Evolutionary conservation across 2,888 invertebrate genomes (phyloP), one percentile per base, ranked within the genome.

Genomic region (Trichopoda pennipes): DNA sequence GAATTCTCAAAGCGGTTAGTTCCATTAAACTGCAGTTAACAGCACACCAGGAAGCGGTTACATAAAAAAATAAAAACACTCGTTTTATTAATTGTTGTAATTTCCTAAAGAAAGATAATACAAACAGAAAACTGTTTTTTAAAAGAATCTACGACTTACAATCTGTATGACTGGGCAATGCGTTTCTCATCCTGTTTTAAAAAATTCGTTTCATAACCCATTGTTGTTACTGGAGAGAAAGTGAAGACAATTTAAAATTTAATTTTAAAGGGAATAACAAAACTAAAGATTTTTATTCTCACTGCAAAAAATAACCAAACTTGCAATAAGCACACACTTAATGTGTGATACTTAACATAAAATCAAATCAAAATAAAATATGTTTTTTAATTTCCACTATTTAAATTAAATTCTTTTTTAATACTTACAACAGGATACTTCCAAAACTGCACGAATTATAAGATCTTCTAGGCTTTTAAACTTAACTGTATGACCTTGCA

Each of bases 181-280:
- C 87, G 85, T 4, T 87, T 87, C n/a, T 86, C 86, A 83, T 90
- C 90, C 12, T 87, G 84, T 80, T 88, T 85, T 2, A 89, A 87
- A 60, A 90, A 90, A 83, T 87, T 87, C 3, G 88, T 89, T 80
- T 88, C 88, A 2, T 89, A 89, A 56, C 90, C 90, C 90, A 90
- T 90, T 44, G 89, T 89, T 66, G 90, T 90, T 83, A 88, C 90
- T 90, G 81, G 0, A 16, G 35, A 23, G 7, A 21, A 35, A 58
- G 49, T 7, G 64, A 56, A 19, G n/a, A 51, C n/a, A 35, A 47
- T 56, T 70, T n/a, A n/a, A n/a, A 55, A 58, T 56, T 14, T 16
- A 16, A 35, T n/a, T 58, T 47, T 58, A 58, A 69, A 51, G 21
- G 10, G 21, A 53, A 17, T 23, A 7, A 6, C 32, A n/a, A n/a